Evolutionary conservation across 2,888 invertebrate genomes (phyloP).

Genomic region (Mesorhabditis spiculigera): DNA sequence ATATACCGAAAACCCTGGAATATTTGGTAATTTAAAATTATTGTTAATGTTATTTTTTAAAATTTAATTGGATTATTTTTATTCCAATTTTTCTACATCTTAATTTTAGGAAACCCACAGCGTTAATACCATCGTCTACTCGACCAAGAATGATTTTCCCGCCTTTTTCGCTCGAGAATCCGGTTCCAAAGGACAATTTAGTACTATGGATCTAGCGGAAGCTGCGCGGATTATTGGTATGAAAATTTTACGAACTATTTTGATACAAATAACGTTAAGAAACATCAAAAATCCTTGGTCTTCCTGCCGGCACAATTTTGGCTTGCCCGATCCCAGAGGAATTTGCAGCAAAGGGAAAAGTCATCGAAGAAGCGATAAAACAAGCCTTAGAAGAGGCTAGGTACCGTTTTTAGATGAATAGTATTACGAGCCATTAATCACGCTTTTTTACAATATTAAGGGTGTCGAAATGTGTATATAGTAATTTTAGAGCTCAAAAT

Average conservation of each 20-base stretch:
- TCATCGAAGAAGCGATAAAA: conserved; percentile 72
- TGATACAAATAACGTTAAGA: conserved; percentile 32
- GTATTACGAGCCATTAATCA: neutral
- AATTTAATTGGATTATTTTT: too few relatives aligned
- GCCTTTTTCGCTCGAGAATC: conserved; percentile 85
- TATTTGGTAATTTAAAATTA: conserved; percentile 71
- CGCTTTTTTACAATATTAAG: neutral
- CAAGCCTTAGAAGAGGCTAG: conserved; percentile 68
- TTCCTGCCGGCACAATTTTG: conserved; percentile 70
- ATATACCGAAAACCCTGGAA: conserved; percentile 88
- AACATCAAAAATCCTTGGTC: conserved; percentile 45
- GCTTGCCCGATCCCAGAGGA: conserved; percentile 82
- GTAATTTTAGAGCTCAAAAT: conserved; percentile 56
- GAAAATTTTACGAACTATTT: neutral
- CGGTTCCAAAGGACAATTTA: conserved; percentile 72
- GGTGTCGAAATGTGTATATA: too few relatives aligned
- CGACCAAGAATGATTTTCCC: conserved; percentile 74
- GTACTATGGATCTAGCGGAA: conserved; percentile 67
- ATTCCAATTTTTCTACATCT: neutral
- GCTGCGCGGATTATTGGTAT: conserved; percentile 73
- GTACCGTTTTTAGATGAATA: conserved; percentile 11
- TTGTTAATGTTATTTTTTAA: too few relatives aligned
- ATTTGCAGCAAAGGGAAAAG: conserved; percentile 63
- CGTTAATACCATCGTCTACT: conserved; percentile 80
- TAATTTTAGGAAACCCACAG: conserved; percentile 83